Evolutionary conservation across 2,797 vertebrate species (phyloP).

Genomic region (Labroides dimidiatus): DNA sequence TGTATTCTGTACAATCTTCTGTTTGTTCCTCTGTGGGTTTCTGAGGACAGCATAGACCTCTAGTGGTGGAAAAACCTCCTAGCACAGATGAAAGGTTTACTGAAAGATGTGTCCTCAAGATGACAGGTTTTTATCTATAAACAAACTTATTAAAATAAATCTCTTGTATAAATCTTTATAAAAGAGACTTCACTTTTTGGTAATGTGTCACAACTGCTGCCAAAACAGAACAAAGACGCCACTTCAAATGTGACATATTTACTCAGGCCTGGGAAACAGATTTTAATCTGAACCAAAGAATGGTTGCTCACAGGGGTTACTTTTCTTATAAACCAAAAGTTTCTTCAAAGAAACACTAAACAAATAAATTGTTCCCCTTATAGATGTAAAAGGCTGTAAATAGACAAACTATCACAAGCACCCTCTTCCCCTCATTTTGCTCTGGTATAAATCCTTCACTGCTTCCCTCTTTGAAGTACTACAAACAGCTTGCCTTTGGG

Average conservation of each 20-base stretch:
- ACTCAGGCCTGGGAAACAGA: conserved; percentile 27
- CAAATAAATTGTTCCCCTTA: conserved; percentile 12
- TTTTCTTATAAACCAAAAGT: conserved; percentile 25
- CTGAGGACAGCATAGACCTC: conserved; percentile 30
- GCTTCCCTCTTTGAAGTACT: conserved; percentile 35
- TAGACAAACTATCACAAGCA: conserved; percentile 25
- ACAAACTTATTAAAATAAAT: not conserved
- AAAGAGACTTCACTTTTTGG: not conserved
- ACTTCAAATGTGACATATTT: conserved; percentile 3
- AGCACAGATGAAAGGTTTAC: not conserved
- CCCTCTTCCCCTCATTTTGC: not conserved
- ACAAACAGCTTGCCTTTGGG: conserved; percentile 17
- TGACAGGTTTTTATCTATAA: not conserved
- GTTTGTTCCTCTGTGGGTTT: not conserved
- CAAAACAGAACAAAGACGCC: conserved; percentile 8
- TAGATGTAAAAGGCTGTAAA: conserved; percentile 24
- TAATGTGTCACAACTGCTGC: not conserved
- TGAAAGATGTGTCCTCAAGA: not conserved
- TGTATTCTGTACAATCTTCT: not conserved
- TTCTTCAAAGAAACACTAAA: conserved; percentile 5
- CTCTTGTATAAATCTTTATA: not conserved
- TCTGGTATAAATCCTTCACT: conserved; percentile 2
- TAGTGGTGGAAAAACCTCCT: conserved; percentile 33
- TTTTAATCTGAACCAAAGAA: conserved; percentile 21
- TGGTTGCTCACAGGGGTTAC: not conserved